Conservation (phyloP, 2,113 vertebrate species). For the Channa maculata region DNA sequence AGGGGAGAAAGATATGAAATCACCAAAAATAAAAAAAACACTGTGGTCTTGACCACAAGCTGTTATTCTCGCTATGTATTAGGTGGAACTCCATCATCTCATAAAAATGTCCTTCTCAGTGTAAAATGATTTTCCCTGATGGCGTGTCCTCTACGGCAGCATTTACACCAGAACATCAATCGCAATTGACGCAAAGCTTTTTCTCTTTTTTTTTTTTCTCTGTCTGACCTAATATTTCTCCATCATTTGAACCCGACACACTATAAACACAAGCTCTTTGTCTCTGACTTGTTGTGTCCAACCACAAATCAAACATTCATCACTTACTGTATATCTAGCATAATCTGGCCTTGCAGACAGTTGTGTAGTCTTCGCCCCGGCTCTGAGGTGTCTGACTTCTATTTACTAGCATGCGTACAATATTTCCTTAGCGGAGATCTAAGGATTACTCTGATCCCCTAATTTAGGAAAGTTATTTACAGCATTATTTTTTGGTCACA, state of each 20-base stretch:
- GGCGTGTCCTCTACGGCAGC: not conserved
- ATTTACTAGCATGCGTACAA: too few species aligned
- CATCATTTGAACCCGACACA: not conserved
- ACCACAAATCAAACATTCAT: too few species aligned
- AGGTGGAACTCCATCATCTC: slow-evolving; percentile 4
- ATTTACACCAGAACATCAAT: slow-evolving; percentile 19
- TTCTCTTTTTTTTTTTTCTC: too few species aligned
- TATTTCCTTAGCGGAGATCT: too few species aligned
- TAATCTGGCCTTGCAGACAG: too few species aligned
- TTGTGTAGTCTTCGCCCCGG: too few species aligned
- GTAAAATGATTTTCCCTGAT: not conserved
- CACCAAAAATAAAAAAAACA: not conserved
- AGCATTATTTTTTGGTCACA: too few species aligned
- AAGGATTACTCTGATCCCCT: too few species aligned
- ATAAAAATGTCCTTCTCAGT: slow-evolving; percentile 20
- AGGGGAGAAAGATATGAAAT: slow-evolving; percentile 1
- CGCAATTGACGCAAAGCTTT: not conserved
- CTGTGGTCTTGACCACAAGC: not conserved
- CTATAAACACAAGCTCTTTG: not conserved
- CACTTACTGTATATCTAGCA: too few species aligned
- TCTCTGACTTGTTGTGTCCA: too few species aligned
- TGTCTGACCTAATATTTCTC: slow-evolving; percentile 1
- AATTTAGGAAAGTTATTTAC: too few species aligned
- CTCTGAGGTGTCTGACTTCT: too few species aligned
- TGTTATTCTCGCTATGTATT: slow-evolving; percentile 11